Evolutionary conservation across 1,140 invertebrate genomes (phyloP), one percentile per base, ranked within the genome.

Genomic region (Paralvinella palmiformis): DNA sequence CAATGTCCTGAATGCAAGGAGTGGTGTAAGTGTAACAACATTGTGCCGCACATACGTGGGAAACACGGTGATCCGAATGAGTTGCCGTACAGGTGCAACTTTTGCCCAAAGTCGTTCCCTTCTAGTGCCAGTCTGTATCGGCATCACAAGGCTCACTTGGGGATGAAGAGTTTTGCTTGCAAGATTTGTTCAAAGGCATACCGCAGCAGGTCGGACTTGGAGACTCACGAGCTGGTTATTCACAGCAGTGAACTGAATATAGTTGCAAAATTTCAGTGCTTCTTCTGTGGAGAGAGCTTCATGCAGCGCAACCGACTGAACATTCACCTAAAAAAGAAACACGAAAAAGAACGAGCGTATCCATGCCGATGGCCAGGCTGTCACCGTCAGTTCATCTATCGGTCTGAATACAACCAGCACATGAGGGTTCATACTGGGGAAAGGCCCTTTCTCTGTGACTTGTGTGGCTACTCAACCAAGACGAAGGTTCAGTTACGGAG

Each of bases 171-270:
- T 7, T 68, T 69, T 31, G 71, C 83, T 29, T 90, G 88, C 71
- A 81, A 81, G 2, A 81, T 82, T 1, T 89, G 88, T 72, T 84
- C 81, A 13, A 81, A 81, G 33, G 80, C 81, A 13, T 88, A 88
- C 57, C 62, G 63, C 36, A 80, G 59, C 73, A 85, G 85, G 56
- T 82, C 83, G 44, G 82, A 82, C 67, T 77, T 88, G 5, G 79
- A 82, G 36, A 84, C 85, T 69, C 87, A 89, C 74, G 84, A 84
- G 79, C 80, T 83, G 29, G 79, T 84, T 5, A 86, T 88, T 73
- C 79, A 76, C 6, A 81, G 84, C 59, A 84, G 85, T 70, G 72
- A 83, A 68, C 1, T 4, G 20, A 17, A 69, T 44, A 59, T 10
- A 17, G 68, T 20, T 84, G 80, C 71, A 35, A 52, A 66, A 20